phyloP scores from a whole-genome alignment of 2,888 invertebrate genomes.

The Nymphalis polychloros region DNA sequence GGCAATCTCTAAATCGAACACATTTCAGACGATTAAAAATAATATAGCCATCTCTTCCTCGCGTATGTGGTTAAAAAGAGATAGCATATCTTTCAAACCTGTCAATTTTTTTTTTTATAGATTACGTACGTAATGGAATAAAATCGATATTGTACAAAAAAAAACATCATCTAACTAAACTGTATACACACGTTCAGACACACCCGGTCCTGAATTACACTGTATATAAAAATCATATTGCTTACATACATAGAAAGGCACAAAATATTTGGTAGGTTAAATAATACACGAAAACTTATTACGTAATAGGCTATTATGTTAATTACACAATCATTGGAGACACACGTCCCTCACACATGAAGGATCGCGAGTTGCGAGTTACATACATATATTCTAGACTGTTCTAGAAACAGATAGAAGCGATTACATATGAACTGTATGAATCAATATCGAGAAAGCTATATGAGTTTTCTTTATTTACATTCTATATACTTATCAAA shows the following conservation, averaged over 20 bases:
- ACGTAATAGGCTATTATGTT: slow-evolving; percentile 12
- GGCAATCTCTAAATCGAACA: too few relatives aligned
- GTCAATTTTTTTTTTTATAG: too few relatives aligned
- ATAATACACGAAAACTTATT: slow-evolving; percentile 36
- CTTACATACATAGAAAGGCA: slow-evolving; percentile 43
- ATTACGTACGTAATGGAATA: neutral
- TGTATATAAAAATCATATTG: slow-evolving; percentile 33
- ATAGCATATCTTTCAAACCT: too few relatives aligned
- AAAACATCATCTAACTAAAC: slow-evolving; percentile 3
- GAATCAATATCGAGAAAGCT: neutral
- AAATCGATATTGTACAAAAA: slow-evolving; percentile 28
- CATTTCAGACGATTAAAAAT: too few relatives aligned
- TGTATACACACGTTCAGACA: slow-evolving; percentile 12
- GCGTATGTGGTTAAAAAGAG: too few relatives aligned
- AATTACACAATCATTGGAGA: slow-evolving; percentile 5
- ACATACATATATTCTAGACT: neutral
- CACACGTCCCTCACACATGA: neutral
- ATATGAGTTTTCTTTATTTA: neutral
- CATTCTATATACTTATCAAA: neutral
- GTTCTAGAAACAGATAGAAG: neutral
- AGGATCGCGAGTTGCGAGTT: neutral
- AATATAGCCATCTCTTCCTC: too few relatives aligned
- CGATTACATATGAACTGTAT: neutral
- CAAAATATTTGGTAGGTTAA: slow-evolving; percentile 44
- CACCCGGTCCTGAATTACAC: slow-evolving; percentile 12